Evolutionary conservation across 2,888 invertebrate species (phyloP).

Genomic region (Asteroscopus sphinx): DNA sequence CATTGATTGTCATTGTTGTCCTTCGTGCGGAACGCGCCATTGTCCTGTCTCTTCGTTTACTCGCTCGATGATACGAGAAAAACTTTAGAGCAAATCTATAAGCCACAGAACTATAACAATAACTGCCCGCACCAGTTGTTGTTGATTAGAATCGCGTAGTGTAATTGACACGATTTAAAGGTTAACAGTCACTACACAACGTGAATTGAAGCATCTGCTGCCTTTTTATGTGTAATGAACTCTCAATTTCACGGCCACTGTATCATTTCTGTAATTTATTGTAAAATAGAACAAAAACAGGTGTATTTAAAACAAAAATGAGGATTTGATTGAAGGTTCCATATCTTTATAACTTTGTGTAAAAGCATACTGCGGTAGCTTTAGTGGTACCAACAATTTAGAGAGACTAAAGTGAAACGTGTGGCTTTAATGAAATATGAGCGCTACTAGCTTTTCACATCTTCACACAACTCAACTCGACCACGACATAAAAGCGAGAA

Average conservation of each 20-base stretch:
- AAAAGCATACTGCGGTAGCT: constrained; percentile 37
- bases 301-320: constrained; percentile 35
- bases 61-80: constrained; percentile 42
- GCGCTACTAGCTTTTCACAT: constrained; percentile 67
- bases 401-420: constrained; percentile 69
- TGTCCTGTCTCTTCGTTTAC: constrained; percentile 60
- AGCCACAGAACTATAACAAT: constrained; percentile 24
- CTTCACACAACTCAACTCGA: constrained; percentile 69
- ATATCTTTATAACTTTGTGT: constrained; percentile 28
- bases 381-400: constrained; percentile 44
- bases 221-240: constrained; percentile 27
- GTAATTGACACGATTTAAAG: constrained; percentile 49
- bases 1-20: constrained; percentile 74
- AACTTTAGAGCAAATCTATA: constrained; percentile 37
- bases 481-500: constrained; percentile 51
- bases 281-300: constrained; percentile 33
- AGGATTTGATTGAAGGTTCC: constrained; percentile 42
- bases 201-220: constrained; percentile 42
- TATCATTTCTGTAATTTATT: constrained; percentile 37
- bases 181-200: constrained; percentile 43
- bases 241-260: constrained; percentile 35
- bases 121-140: constrained; percentile 17
- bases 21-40: constrained; percentile 74
- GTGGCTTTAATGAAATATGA: constrained; percentile 60
- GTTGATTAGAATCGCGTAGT: constrained; percentile 20